These are phyloP conservation scores for Hermaeophaga mercurialis DNA, from an alignment of 2,888 invertebrate species.

Conservation along the genomic window DNA sequence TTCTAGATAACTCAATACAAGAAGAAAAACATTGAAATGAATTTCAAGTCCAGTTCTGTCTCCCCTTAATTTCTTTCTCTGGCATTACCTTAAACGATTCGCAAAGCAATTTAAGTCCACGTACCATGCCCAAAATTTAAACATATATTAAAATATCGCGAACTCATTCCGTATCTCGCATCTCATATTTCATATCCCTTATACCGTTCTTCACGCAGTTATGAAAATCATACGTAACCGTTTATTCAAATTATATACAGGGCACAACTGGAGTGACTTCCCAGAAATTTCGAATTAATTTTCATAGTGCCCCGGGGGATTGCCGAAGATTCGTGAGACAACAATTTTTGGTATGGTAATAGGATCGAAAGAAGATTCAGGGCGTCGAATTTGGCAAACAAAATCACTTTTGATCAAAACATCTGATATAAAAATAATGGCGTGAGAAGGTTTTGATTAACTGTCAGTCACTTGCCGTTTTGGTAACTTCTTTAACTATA, in stretches of 20 bases:
- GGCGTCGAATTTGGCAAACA: neutral
- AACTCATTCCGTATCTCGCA: neutral
- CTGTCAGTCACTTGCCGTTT: too few relatives aligned
- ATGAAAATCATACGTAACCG: neutral
- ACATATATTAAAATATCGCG: neutral
- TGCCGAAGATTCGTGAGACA: neutral
- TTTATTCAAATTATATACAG: constrained; percentile 1
- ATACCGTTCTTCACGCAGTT: neutral
- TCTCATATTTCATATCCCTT: neutral
- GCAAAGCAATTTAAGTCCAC: neutral
- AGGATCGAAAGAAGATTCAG: neutral
- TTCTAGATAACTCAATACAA: too few relatives aligned
- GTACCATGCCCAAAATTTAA: neutral
- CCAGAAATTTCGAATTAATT: constrained; percentile 2
- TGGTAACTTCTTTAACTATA: too few relatives aligned
- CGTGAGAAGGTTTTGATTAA: neutral
- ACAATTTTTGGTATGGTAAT: neutral
- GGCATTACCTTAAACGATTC: neutral
- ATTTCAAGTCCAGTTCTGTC: too few relatives aligned
- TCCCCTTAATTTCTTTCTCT: too few relatives aligned
- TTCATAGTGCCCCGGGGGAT: neutral
- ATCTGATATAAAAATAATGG: neutral
- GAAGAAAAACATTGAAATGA: too few relatives aligned
- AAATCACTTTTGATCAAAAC: neutral
- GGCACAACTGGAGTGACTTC: neutral